Evolutionary conservation across 2,113 vertebrate genomes (phyloP).

Genomic region (Colius striatus): DNA sequence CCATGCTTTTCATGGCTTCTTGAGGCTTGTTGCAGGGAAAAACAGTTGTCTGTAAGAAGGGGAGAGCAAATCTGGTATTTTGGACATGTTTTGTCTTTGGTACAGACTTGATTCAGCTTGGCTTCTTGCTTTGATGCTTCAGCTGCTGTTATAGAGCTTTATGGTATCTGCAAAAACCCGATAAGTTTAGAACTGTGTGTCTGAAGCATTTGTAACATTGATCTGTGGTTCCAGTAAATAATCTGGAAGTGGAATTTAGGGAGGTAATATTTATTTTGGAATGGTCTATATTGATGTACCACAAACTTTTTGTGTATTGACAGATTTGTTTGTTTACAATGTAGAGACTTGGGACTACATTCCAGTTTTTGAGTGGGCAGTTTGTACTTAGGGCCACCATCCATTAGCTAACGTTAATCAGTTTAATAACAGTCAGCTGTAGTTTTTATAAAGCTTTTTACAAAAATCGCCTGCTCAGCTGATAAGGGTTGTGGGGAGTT

Average conservation of each 20-base stretch:
- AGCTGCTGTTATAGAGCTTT: neutral
- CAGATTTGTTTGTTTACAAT: neutral
- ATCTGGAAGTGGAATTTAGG: neutral
- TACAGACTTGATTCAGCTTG: neutral
- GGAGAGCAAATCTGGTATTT: neutral
- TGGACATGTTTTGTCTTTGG: neutral
- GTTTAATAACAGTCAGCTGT: neutral
- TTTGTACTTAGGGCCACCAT: neutral
- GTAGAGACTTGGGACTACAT: neutral
- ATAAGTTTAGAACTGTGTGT: neutral
- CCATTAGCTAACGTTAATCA: neutral
- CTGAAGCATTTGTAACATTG: neutral
- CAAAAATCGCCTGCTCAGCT: slow-evolving; percentile 11
- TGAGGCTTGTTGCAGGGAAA: neutral
- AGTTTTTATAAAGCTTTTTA: slow-evolving; percentile 8
- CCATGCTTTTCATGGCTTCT: neutral
- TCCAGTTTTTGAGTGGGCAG: neutral
- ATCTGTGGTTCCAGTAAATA: neutral
- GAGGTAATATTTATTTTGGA: neutral
- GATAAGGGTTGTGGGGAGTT: neutral
- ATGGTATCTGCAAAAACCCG: neutral
- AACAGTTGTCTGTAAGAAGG: neutral
- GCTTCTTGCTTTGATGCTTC: neutral
- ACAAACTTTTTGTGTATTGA: neutral
- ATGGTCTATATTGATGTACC: neutral